These are phyloP conservation scores for Calameuta idolon DNA, from an alignment of 2,888 invertebrate species.

Conservation along the genomic window DNA sequence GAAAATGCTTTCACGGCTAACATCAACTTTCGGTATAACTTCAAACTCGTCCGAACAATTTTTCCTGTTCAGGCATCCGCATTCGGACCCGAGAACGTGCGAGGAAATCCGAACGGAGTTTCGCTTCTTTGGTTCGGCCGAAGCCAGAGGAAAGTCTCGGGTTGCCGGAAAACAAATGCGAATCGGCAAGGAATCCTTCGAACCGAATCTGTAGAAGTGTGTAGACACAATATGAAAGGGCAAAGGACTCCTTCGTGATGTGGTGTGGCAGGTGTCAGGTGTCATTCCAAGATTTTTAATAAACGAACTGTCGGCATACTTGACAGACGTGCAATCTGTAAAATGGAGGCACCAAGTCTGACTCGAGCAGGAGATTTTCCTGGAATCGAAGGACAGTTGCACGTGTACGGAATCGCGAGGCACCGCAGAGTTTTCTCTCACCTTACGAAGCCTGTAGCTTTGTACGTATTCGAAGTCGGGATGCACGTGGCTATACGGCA, in stretches of 20 bases:
- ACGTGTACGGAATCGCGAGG: not conserved
- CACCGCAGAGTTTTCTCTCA: not conserved
- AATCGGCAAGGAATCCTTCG: not conserved
- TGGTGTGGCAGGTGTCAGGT: slow-evolving; percentile 9
- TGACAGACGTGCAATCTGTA: not conserved
- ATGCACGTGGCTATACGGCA: no score
- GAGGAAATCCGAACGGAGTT: slow-evolving; percentile 37
- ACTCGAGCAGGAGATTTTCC: not conserved
- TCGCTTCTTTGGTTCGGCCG: not conserved
- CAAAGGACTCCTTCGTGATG: not conserved
- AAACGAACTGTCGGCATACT: slow-evolving; percentile 14
- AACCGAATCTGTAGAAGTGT: not conserved
- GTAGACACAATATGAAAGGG: not conserved
- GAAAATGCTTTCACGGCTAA: slow-evolving; percentile 27
- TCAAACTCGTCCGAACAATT: slow-evolving; percentile 39
- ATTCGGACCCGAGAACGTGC: slow-evolving; percentile 27
- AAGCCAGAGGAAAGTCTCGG: not conserved
- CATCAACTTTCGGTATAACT: slow-evolving; percentile 43
- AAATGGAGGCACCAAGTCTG: not conserved
- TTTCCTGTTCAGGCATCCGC: slow-evolving; percentile 10
- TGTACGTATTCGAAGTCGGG: no score
- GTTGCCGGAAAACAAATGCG: slow-evolving; percentile 9
- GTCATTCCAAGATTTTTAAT: slow-evolving; percentile 23
- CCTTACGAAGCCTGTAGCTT: no score
- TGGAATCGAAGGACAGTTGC: not conserved